phyloP scores from a whole-genome alignment of 2,113 vertebrate genomes.

The Platysternon megacephalum region DNA sequence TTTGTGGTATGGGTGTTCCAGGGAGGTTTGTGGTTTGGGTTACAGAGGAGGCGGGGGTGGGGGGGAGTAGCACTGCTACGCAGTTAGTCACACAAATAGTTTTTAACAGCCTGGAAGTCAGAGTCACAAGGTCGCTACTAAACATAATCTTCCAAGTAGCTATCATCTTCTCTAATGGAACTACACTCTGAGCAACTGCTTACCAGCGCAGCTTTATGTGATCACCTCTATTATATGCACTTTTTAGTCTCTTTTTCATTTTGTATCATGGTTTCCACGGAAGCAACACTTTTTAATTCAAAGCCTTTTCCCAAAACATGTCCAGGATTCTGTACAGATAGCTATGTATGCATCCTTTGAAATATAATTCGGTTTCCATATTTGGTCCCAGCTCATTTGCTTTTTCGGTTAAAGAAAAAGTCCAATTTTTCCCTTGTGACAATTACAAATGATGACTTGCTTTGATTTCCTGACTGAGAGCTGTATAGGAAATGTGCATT shows the following conservation, averaged over 20 bases:
- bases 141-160: neutral
- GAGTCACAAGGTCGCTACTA: neutral
- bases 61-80: neutral
- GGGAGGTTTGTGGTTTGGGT: too few relatives aligned
- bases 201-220: slow-evolving; percentile 15
- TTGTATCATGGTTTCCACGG: slow-evolving; percentile 30
- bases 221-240: slow-evolving; percentile 21
- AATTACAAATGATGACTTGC: neutral
- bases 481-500: neutral
- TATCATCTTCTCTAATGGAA: neutral
- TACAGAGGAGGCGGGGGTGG: too few relatives aligned
- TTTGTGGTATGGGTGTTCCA: too few relatives aligned
- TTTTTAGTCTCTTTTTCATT: slow-evolving; percentile 42
- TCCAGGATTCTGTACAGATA: slow-evolving; percentile 50
- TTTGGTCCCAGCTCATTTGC: neutral
- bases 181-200: slow-evolving; percentile 25
- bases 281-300: slow-evolving; percentile 59
- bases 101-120: neutral
- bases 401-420: neutral
- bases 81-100: neutral
- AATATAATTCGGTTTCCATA: slow-evolving; percentile 25
- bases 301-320: neutral
- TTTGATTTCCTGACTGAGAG: neutral
- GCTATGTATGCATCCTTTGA: slow-evolving; percentile 16
- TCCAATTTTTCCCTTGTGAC: neutral